These are phyloP conservation scores for Clivina fossor DNA, from an alignment of 2,888 invertebrate genomes.

Conservation along the genomic window DNA sequence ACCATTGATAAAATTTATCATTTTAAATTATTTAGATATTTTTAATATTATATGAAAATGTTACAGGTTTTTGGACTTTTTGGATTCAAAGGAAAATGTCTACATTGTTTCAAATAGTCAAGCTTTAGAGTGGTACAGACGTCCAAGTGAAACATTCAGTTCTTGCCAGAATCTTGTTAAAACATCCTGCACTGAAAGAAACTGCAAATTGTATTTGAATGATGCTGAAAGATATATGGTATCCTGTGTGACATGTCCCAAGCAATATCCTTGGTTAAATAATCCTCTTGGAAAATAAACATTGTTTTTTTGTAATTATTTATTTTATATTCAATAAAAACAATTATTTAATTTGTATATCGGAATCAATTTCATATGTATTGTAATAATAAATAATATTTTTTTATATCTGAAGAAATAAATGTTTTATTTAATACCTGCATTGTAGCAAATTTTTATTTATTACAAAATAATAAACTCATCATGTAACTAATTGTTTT, in stretches of 20 bases:
- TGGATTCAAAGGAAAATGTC: conserved; percentile 47
- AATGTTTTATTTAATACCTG: too few relatives aligned
- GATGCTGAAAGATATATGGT: conserved; percentile 49
- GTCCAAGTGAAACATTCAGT: conserved; percentile 47
- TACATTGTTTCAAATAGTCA: conserved; percentile 52
- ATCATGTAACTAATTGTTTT: too few relatives aligned
- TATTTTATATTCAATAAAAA: neutral
- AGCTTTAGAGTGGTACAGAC: conserved; percentile 53
- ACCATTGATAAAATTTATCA: too few relatives aligned
- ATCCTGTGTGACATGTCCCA: conserved; percentile 52
- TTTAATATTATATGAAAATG: too few relatives aligned
- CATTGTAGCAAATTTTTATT: too few relatives aligned
- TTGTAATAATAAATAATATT: too few relatives aligned
- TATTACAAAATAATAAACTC: too few relatives aligned
- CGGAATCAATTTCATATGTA: too few relatives aligned
- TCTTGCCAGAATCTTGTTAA: conserved; percentile 36
- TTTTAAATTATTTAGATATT: too few relatives aligned
- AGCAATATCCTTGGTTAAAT: conserved; percentile 53
- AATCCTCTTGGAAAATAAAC: conserved; percentile 50
- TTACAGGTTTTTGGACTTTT: conserved; percentile 48
- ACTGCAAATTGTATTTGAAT: conserved; percentile 42
- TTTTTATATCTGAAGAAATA: too few relatives aligned
- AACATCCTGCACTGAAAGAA: conserved; percentile 38
- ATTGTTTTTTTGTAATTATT: neutral
- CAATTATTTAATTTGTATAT: too few relatives aligned